A percentile compares a stretch with the other conserved stretches of the same genome.
These are phyloP conservation scores for Euphydryas editha DNA, from an alignment of 2,888 invertebrate genomes.

Conservation along the genomic window DNA sequence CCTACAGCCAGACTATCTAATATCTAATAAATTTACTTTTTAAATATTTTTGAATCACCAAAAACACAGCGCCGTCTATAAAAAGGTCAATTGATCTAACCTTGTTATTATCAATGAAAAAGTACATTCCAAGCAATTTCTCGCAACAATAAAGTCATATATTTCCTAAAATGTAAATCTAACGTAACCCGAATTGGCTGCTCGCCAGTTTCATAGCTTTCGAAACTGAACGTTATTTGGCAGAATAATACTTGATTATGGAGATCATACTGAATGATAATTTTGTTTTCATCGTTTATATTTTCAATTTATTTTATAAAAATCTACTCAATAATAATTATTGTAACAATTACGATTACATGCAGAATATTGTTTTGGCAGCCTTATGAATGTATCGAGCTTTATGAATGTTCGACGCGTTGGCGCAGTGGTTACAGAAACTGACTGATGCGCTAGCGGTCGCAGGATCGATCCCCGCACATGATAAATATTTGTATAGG, in stretches of 20 bases:
- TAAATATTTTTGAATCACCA: not conserved
- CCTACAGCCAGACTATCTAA: no score
- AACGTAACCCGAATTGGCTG: conserved; percentile 23
- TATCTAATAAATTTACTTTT: not conserved
- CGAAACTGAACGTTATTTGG: conserved; percentile 15
- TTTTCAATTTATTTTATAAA: not conserved
- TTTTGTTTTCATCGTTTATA: not conserved
- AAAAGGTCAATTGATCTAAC: not conserved
- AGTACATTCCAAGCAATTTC: conserved; percentile 10
- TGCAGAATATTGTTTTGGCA: no score
- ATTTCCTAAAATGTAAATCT: conserved; percentile 23
- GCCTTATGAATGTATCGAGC: no score
- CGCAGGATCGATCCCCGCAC: no score
- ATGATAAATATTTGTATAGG: no score
- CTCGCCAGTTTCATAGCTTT: conserved; percentile 17
- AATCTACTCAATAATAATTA: not conserved
- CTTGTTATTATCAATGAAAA: conserved; percentile 2
- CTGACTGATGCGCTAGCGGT: no score
- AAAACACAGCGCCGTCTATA: no score
- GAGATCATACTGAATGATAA: not conserved
- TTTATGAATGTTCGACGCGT: no score
- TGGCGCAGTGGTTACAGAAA: no score
- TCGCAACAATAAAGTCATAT: conserved; percentile 26
- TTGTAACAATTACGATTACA: no score
- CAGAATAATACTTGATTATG: conserved; percentile 7